Base-by-base conservation (phyloP, 2,888 invertebrate genomes). In the Abrostola tripartita region DNA sequence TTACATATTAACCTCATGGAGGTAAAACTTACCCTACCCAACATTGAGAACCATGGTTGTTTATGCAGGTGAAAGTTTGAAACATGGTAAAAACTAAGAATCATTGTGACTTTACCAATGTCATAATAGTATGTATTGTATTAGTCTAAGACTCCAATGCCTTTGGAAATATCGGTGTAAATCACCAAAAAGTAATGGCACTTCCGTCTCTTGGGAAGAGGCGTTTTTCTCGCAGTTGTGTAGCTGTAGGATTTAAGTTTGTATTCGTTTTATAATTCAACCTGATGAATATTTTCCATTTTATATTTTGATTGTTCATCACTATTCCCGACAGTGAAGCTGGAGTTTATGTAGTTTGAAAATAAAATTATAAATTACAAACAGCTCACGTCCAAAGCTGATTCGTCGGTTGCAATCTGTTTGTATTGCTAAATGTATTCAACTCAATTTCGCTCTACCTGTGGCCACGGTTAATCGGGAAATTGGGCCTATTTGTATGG, bases 401-500 rank as follows among this genome's bases (percentile, higher is more conserved):
- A 5, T 41, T 49, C 47, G 56, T 59, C 53, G 55, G 24, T 24
- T 40, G 24, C 47, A 44, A 69, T 63, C 58, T 44, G 11, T 54
- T 71, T 71, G 60, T 60, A 61, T 52, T 51, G 52, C 47, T 7
- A 24, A 55, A 74, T 37, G 42, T 56, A 56, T 69, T 59, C 58
- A 54, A 50, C 36, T 52, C 47, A 70, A 75, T 61, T 61, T 56
- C 37, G 55, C 53, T 37, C 38, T 49, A 51, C 37, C n/a, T 24
- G 35, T 53, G 55, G 55, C 50, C 14, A 59, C 47, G 59, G 40
- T 59, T 42, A 65, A 65, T 76, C 56, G 52, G 44, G 24, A 40
- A 68, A 50, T 50, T 35, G 44, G 61, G 24, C 44, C 12, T 1
- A 35, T 76, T 72, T 68, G 76, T 63, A 61, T 62, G 59, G 10